Conservation (phyloP, 2,888 invertebrate genomes). For the Philhelius pedissequus region DNA sequence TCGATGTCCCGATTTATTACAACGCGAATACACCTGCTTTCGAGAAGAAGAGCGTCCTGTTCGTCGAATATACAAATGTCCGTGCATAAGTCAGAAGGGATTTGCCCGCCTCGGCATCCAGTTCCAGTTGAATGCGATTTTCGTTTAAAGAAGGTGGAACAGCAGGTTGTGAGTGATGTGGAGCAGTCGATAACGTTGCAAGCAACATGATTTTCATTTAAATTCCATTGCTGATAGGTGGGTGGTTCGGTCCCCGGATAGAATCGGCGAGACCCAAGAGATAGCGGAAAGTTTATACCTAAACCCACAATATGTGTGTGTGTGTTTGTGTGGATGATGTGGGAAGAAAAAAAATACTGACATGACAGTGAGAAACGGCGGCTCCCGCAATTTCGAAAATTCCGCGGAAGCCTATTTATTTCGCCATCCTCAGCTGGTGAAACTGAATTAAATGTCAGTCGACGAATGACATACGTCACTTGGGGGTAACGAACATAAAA, state of each 20-base stretch:
- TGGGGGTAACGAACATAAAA: constrained; percentile 18
- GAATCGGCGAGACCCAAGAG: background rate
- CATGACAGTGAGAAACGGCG: constrained; percentile 59
- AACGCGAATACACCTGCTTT: constrained; percentile 60
- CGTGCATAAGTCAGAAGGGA: constrained; percentile 63
- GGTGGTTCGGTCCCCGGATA: constrained; percentile 6
- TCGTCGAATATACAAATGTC: constrained; percentile 47
- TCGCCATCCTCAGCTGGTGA: constrained; percentile 52
- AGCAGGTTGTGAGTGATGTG: constrained; percentile 48
- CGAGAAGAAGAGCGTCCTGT: background rate
- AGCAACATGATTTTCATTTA: constrained; percentile 66
- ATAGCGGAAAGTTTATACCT: constrained; percentile 31
- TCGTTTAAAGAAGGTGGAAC: constrained; percentile 45
- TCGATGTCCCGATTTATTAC: constrained; percentile 64
- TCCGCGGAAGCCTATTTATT: constrained; percentile 62
- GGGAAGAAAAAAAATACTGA: background rate
- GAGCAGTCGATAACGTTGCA: constrained; percentile 61
- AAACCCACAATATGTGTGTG: too few relatives aligned
- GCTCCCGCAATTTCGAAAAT: constrained; percentile 47
- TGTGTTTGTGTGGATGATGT: too few relatives aligned
- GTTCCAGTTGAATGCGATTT: constrained; percentile 39
- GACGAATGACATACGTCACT: constrained; percentile 63
- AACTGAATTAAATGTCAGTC: constrained; percentile 68
- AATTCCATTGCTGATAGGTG: constrained; percentile 64
- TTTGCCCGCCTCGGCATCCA: background rate